These are phyloP conservation scores for Philaenus spumarius DNA, from an alignment of 1,140 invertebrate species.

Conservation along the genomic window DNA sequence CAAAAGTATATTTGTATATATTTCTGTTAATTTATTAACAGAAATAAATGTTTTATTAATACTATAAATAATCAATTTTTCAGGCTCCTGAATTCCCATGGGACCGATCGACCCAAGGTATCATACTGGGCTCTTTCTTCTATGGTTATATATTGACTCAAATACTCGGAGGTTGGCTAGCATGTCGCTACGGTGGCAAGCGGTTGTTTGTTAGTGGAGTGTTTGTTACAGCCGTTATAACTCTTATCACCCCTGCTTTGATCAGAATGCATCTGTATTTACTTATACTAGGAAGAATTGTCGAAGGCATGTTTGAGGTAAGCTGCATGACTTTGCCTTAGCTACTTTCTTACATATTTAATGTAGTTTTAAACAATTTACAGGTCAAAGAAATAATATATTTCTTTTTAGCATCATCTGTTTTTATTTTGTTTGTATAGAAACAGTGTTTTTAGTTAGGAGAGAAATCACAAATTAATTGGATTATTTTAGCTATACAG, in stretches of 20 bases:
- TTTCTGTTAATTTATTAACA: too few species aligned
- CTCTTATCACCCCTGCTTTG: conserved; percentile 71
- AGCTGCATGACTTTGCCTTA: conserved; percentile 4
- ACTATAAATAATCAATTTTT: too few species aligned
- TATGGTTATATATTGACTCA: conserved; percentile 72
- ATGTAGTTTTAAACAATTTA: neutral
- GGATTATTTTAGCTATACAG: too few species aligned
- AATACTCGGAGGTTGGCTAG: conserved; percentile 65
- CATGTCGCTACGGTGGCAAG: conserved; percentile 60
- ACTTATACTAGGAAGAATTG: conserved; percentile 65
- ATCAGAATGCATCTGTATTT: conserved; percentile 62
- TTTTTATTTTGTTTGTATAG: conserved; percentile 7
- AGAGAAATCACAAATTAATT: neutral
- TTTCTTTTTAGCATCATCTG: conserved; percentile 10
- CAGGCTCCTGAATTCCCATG: conserved; percentile 44
- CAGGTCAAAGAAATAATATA: neutral
- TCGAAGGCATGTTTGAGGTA: conserved; percentile 87
- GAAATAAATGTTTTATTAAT: too few species aligned
- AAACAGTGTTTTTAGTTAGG: neutral
- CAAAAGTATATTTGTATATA: too few species aligned
- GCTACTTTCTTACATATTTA: neutral
- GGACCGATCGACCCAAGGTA: conserved; percentile 68
- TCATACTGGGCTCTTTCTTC: conserved; percentile 83
- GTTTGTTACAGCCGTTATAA: conserved; percentile 69
- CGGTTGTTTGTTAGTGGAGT: conserved; percentile 73